Percentiles rank a stretch among this genome's conserved stretches.
Evolutionary conservation across 2,113 vertebrate species (phyloP).

Genomic region (Erythrolamprus reginae): DNA sequence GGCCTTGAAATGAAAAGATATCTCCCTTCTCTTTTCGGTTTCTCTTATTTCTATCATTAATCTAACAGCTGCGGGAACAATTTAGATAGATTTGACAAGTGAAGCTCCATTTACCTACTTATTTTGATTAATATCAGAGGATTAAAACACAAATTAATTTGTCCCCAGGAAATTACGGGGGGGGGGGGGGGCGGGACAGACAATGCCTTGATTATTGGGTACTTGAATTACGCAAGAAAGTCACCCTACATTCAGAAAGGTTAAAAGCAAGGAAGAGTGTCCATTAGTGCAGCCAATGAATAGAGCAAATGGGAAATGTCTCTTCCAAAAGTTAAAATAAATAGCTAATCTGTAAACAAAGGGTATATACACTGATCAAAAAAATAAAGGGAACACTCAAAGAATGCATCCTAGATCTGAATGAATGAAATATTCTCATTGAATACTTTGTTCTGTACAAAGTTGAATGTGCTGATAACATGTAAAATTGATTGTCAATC

Average conservation of each 20-base stretch:
- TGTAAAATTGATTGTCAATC: no score
- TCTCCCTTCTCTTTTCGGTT: neutral
- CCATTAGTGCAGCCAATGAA: neutral
- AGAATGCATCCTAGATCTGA: no score
- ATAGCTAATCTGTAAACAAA: neutral
- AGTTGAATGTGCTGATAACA: no score
- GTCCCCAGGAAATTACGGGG: neutral
- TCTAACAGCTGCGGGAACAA: neutral
- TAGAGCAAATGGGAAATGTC: neutral
- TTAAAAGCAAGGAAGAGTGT: neutral
- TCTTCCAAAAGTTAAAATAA: neutral
- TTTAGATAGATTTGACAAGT: neutral
- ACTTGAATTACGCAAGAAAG: neutral
- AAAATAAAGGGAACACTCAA: no score
- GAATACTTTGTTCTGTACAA: no score
- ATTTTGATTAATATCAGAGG: neutral
- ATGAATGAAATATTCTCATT: no score
- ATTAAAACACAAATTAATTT: neutral
- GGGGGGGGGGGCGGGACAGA: no score
- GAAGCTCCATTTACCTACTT: neutral
- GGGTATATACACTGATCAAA: no score
- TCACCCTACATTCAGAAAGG: neutral
- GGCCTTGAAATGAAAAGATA: neutral
- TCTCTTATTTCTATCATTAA: neutral
- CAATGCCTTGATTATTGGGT: neutral